These are phyloP conservation scores for Apodemus speciosus DNA, from an alignment of 2,113 vertebrate genomes.

Conservation along the genomic window DNA sequence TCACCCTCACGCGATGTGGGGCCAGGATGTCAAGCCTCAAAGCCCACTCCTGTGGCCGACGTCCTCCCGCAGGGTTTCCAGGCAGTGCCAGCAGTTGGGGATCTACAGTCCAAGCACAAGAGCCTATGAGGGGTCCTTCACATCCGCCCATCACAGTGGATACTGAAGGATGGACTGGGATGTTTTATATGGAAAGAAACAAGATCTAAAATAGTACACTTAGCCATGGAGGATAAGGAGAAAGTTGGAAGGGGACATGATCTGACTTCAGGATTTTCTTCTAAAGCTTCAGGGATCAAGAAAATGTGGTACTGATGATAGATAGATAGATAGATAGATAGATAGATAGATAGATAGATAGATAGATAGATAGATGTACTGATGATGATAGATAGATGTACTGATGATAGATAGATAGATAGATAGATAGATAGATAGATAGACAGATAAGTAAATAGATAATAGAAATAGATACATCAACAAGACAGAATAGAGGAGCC, in stretches of 20 bases:
- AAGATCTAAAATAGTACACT: not conserved
- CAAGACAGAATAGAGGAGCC: not conserved
- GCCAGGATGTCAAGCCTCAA: not conserved
- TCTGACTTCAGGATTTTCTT: not conserved
- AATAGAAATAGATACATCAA: not conserved
- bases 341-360: too few species aligned
- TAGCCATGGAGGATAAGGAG: not conserved
- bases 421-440: too few species aligned
- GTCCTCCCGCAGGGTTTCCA: not conserved
- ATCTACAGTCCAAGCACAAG: not conserved
- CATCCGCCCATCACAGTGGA: not conserved
- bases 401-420: too few species aligned
- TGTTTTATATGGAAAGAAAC: not conserved
- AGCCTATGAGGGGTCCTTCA: not conserved
- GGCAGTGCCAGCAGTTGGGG: too few species aligned
- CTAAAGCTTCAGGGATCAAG: not conserved
- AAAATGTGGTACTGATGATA: not conserved
- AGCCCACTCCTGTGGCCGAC: not conserved
- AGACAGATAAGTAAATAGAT: too few species aligned
- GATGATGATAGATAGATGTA: too few species aligned
- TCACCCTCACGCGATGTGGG: not conserved
- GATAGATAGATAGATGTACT: too few species aligned
- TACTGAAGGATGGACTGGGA: too few species aligned
- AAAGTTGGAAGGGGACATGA: not conserved
- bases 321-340: too few species aligned